phyloP scores from a whole-genome alignment of 1,140 invertebrate genomes.

The Caerostris extrusa region DNA sequence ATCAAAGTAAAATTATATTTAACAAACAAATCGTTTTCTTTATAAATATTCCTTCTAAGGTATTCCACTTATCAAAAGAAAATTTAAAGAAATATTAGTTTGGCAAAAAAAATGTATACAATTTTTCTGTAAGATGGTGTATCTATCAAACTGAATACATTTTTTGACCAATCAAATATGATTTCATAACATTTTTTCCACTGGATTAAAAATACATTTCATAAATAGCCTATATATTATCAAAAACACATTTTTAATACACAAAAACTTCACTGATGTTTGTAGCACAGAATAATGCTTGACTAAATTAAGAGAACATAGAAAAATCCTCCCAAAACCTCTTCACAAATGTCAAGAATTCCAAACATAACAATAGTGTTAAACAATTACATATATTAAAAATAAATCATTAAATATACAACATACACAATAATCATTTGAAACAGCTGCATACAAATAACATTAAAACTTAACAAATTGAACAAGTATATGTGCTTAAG shows the following conservation, averaged over 20 bases:
- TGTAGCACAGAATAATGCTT: not conserved
- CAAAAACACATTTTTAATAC: not conserved
- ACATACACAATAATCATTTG: constrained; percentile 64
- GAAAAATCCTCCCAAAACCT: not conserved
- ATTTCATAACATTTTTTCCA: not conserved
- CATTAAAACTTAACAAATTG: constrained; percentile 74
- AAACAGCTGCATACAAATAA: constrained; percentile 72
- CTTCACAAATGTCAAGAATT: constrained; percentile 1
- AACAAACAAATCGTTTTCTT: too few species aligned
- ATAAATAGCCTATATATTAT: not conserved
- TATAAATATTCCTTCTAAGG: too few species aligned
- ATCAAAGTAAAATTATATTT: too few species aligned
- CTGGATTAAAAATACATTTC: not conserved
- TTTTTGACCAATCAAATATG: too few species aligned
- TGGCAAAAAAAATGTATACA: too few species aligned
- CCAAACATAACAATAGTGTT: constrained; percentile 40
- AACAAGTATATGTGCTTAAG: constrained; percentile 41
- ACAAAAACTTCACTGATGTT: not conserved
- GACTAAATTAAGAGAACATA: not conserved
- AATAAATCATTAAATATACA: constrained; percentile 69
- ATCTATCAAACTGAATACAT: too few species aligned
- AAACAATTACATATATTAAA: constrained; percentile 36
- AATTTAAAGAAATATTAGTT: too few species aligned
- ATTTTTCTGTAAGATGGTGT: too few species aligned
- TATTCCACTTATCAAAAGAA: too few species aligned